Base-by-base conservation (phyloP, 2,888 invertebrate species). In the Leistus spinibarbis region DNA sequence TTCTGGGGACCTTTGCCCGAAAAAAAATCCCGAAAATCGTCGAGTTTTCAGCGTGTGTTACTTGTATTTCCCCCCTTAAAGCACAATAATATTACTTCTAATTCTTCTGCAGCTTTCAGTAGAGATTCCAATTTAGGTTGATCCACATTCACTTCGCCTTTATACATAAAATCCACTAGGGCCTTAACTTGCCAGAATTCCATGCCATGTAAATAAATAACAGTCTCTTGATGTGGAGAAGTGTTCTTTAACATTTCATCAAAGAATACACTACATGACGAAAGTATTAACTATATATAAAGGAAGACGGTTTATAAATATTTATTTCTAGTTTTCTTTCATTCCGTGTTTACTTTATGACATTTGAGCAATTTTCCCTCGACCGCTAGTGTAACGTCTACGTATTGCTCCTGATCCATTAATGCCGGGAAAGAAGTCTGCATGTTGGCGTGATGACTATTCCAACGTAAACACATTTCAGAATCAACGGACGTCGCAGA, bases 381-480 rank as follows among this genome's bases (percentile, higher is more conserved):
- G 57, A 88, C 87, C 1, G 88, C 87, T 69, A 89, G 79, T 1
- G 89, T 89, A 0, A 88, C 88, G 80, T 89, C 89, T 1, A 88
- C 88, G 79, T 88, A 88, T 77, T 87, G 86, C 78, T 88, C 88
- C 69, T 85, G 85, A 72, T 85, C 83, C 64, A 89, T 81, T 24
- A 89, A 81, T 76, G 81, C 84, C 1, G 88, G 88, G 79, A 89
- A 88, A 1, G 86, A 84, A n/a, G 84, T 84, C 78, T 88, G 87
- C 86, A 89, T 87, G 78, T 89, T 89, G 27, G 84, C 83, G 78
- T 88, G 87, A 79, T 89, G 88, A 76, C 87, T 88, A 82, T 89
- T 89, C 89, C 89, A 89, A 72, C 87, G 84, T 23, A 89, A 83
- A 80, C 86, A 87, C 40, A 87, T 85, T 76, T 86, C 86, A 24